These are phyloP conservation scores for Mactromeris polynyma DNA, from an alignment of 2,888 invertebrate genomes.

Conservation along the genomic window DNA sequence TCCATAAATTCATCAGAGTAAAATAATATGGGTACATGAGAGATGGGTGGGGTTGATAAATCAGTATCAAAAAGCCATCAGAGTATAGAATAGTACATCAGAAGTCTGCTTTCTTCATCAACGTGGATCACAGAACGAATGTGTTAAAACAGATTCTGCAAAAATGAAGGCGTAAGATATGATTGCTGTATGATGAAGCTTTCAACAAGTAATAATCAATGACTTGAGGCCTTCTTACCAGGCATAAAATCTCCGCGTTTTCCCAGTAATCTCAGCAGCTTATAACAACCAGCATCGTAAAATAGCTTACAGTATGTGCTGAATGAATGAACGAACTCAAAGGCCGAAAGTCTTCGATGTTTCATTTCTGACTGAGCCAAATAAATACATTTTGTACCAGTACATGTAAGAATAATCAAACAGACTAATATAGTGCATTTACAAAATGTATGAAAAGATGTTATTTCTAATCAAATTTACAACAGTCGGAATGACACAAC, in stretches of 20 bases:
- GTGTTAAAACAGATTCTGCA: neutral
- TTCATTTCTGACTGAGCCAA: neutral
- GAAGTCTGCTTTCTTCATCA: slow-evolving; percentile 4
- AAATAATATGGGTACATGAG: neutral
- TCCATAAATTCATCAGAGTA: neutral
- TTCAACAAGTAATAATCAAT: neutral
- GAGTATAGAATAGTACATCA: neutral
- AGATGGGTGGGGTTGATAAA: neutral
- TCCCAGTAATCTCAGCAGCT: neutral
- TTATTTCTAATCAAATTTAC: too few relatives aligned
- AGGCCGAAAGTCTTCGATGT: neutral
- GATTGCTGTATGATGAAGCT: neutral
- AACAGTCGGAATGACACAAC: too few relatives aligned
- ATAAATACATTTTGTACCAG: too few relatives aligned
- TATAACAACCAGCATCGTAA: neutral
- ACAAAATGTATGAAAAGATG: too few relatives aligned
- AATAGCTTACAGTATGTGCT: neutral
- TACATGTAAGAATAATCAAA: too few relatives aligned
- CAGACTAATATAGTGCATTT: too few relatives aligned
- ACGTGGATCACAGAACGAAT: neutral
- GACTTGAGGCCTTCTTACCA: neutral
- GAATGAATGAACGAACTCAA: neutral
- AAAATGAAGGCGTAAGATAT: neutral
- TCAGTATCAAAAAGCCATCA: neutral
- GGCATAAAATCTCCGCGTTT: neutral